Evolutionary conservation across 2,797 vertebrate genomes (phyloP).

Genomic region (Hemitrygon akajei): DNA sequence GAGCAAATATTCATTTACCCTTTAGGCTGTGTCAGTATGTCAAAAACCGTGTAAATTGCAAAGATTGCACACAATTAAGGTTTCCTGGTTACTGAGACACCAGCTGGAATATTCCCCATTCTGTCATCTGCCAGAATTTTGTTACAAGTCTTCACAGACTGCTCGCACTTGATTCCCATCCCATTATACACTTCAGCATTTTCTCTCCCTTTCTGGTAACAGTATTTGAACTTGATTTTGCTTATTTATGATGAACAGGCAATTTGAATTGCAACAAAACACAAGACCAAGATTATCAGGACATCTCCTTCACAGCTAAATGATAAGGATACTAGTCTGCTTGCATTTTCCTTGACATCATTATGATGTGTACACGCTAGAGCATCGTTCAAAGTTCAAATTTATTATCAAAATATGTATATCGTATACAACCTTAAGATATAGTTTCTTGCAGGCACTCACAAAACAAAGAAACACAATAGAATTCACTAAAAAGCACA

Average conservation of each 20-base stretch:
- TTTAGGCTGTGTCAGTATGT: background rate
- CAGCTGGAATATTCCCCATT: slow-evolving; percentile 23
- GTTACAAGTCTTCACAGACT: background rate
- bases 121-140: background rate
- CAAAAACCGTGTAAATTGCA: slow-evolving; percentile 1
- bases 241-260: background rate
- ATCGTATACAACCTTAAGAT: no score
- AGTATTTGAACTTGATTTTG: background rate
- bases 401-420: no score
- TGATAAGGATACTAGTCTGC: background rate
- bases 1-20: slow-evolving; percentile 18
- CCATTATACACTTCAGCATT: background rate
- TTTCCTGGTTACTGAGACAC: slow-evolving; percentile 29
- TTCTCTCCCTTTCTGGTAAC: background rate
- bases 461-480: no score
- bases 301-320: background rate
- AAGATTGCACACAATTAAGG: slow-evolving; percentile 1
- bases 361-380: background rate
- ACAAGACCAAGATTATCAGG: background rate
- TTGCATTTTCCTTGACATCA: background rate
- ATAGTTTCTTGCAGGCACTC: no score
- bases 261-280: background rate
- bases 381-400: background rate
- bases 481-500: no score
- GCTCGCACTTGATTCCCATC: background rate